Evolutionary conservation across 2,797 vertebrate genomes (phyloP).

Genomic region (Sternarchorhynchus goeldii): DNA sequence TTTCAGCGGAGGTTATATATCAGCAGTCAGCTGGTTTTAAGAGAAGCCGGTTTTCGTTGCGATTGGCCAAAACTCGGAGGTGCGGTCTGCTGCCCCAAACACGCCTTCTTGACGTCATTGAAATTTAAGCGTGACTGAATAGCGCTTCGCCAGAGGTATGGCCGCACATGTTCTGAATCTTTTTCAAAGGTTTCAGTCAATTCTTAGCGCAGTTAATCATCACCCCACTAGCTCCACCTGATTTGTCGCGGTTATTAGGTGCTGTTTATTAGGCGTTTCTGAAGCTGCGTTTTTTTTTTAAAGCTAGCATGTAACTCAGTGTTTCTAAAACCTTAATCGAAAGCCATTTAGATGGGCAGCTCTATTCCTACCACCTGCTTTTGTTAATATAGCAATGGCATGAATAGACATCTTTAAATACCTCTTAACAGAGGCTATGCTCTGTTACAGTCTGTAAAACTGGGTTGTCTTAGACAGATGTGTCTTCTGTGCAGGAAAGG

Average conservation of each 20-base stretch:
- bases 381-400: too few species aligned
- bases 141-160: constrained; percentile 19
- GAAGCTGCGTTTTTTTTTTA: too few species aligned
- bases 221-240: not conserved
- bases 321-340: too few species aligned
- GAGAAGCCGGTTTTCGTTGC: constrained; percentile 65
- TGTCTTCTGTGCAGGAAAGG: not conserved
- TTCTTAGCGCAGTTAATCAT: not conserved
- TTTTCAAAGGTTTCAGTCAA: too few species aligned
- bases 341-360: too few species aligned
- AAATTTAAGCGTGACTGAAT: constrained; percentile 20
- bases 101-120: constrained; percentile 61
- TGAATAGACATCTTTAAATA: too few species aligned
- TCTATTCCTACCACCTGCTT: too few species aligned
- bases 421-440: too few species aligned
- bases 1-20: constrained; percentile 68
- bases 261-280: too few species aligned
- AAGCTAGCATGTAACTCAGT: too few species aligned
- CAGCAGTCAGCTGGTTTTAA: constrained; percentile 60
- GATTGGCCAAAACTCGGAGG: constrained; percentile 76
- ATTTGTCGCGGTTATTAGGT: not conserved
- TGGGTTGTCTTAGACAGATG: not conserved
- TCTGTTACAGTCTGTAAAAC: not conserved
- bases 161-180: constrained; percentile 28
- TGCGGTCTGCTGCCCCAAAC: constrained; percentile 65